Evolutionary conservation across 2,888 invertebrate genomes (phyloP), one percentile per base, ranked within the genome.

Genomic region (Biston stratarius): DNA sequence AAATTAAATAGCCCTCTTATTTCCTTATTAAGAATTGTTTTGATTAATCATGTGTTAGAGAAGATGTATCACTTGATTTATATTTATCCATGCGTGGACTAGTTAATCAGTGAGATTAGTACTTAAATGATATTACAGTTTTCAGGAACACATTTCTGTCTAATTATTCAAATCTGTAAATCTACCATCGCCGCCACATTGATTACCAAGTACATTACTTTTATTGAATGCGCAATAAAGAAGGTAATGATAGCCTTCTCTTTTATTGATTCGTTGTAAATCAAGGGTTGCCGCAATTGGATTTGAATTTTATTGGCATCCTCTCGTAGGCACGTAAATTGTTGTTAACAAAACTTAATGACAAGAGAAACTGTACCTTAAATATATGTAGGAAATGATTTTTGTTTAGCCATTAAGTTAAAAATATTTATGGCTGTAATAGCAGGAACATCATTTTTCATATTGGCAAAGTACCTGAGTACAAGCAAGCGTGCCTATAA

Each of bases 201-300:
- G 83, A 85, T 88, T 87, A 86, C 85, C 71, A 77, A 85, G 83
- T 89, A 86, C 90, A 88, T 91, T 92, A 88, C 87, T 90, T 92
- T 92, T 93, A 92, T 92, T 90, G 90, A 90, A 87, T 86, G 83
- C 85, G 88, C 82, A 86, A 87, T 93, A 92, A 93, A 92, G 86
- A 79, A 80, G 82, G 89, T 90, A 92, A 92, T 91, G 90, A 92
- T 89, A 84, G 90, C 89, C 90, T 88, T 86, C 87, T 83, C 86
- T 90, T 93, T 93, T 92, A 92, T 92, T 91, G 92, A 91, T 91
- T 89, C 90, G 86, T 87, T 90, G 91, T 93, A 93, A 93, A 93
- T 92, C 90, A 92, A 88, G 86, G 81, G 87, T 88, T 87, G 86
- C 86, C 81, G 87, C 90, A 88, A 92, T 93, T 91, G 90, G 88